Evolutionary conservation across 2,113 vertebrate genomes (phyloP).

Genomic region (Manacus vitellinus): DNA sequence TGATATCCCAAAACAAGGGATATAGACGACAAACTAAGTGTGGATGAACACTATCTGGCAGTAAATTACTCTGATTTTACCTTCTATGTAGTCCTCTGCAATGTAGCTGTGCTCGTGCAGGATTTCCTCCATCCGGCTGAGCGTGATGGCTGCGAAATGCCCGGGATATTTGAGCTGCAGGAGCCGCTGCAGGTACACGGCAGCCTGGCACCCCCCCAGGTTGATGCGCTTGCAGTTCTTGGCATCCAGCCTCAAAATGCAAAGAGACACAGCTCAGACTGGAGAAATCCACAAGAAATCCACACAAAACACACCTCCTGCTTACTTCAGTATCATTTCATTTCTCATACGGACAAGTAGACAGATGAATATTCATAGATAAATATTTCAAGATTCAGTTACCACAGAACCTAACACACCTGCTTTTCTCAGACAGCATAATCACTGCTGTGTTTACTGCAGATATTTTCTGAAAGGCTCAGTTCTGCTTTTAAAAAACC

Average conservation of each 20-base stretch:
- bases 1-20: background rate
- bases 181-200: constrained; percentile 91
- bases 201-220: constrained; percentile 89
- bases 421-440: background rate
- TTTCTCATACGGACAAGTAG: background rate
- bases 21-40: background rate
- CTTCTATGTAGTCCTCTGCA: constrained; percentile 88
- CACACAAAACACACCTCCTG: background rate
- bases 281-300: background rate
- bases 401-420: background rate
- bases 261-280: background rate
- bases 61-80: constrained; percentile 48
- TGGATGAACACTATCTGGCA: background rate
- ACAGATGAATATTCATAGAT: background rate
- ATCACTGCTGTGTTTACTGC: background rate
- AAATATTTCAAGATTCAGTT: background rate
- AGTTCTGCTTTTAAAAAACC: background rate
- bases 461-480: background rate
- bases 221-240: constrained; percentile 93
- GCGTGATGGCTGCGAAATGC: constrained; percentile 88
- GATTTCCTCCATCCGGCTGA: constrained; percentile 95
- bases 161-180: constrained; percentile 96
- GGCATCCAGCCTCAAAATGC: constrained; percentile 82
- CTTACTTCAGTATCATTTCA: rapidly evolving
- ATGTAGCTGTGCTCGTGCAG: constrained; percentile 93